A percentile compares a stretch with the other conserved stretches of the same genome.
Conservation (phyloP, 1,140 invertebrate species). For the Chironomus tepperi region DNA sequence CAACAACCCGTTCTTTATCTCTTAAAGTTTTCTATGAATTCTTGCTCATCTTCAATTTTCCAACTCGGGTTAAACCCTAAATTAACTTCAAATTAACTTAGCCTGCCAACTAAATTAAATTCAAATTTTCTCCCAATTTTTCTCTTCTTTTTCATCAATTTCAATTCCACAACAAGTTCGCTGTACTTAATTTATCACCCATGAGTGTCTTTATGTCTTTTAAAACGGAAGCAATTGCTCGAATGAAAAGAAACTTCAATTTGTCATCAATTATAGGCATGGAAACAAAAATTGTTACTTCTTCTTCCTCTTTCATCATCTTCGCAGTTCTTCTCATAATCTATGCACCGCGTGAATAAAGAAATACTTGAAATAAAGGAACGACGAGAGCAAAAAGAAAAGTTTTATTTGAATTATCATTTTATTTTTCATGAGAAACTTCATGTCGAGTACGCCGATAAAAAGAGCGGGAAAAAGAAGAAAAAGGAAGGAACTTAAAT, state of each 20-base stretch:
- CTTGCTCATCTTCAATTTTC: no score
- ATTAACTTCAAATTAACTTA: no score
- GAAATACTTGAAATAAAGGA: no score
- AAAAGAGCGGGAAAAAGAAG: not conserved
- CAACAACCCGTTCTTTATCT: no score
- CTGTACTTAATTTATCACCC: not conserved
- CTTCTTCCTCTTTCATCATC: not conserved
- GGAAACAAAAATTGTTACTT: not conserved
- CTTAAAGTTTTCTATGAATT: no score
- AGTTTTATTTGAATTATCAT: not conserved
- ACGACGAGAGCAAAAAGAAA: not conserved
- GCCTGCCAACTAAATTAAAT: no score
- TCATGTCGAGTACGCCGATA: not conserved
- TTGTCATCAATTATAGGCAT: not conserved
- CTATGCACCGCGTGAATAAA: no score
- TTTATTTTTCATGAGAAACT: not conserved
- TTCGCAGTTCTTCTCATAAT: no score
- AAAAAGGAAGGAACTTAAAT: not conserved
- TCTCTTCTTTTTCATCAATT: no score
- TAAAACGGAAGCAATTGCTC: not conserved
- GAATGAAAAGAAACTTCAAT: conserved; percentile 6
- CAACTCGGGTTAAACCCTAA: no score
- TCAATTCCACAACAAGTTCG: no score
- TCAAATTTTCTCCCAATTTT: not conserved
- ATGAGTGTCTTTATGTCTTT: not conserved